Percentiles rank a stretch among this genome's conserved stretches.
phyloP scores from a whole-genome alignment of 2,797 vertebrate species.

The Cephalopachus bancanus region DNA sequence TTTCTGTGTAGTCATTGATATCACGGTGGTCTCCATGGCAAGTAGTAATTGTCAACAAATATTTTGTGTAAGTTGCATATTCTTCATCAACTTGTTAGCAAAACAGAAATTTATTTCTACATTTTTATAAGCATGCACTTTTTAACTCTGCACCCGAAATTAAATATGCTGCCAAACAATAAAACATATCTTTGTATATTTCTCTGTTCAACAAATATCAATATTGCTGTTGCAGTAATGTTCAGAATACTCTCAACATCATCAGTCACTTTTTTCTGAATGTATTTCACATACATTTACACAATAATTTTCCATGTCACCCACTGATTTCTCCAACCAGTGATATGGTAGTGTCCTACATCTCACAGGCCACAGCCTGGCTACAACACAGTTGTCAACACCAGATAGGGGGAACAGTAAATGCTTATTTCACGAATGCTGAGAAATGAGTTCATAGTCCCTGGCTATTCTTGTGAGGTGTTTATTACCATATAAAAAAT shows the following conservation, averaged over 20 bases:
- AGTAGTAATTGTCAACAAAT: not conserved
- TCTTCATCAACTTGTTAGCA: not conserved
- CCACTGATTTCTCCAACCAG: not conserved
- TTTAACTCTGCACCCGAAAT: not conserved
- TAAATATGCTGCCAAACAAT: not conserved
- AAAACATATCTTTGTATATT: not conserved
- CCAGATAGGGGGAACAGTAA: not conserved
- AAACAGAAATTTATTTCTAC: not conserved
- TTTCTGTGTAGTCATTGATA: not conserved
- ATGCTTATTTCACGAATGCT: not conserved
- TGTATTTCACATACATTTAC: not conserved
- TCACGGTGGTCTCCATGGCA: not conserved
- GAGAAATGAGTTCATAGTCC: not conserved
- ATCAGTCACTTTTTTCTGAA: not conserved
- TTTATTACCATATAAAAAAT: not conserved
- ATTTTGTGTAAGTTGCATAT: not conserved
- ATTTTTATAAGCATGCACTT: conserved; percentile 1
- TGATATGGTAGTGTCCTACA: not conserved
- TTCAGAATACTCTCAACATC: not conserved
- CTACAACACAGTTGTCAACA: not conserved
- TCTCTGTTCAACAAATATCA: not conserved
- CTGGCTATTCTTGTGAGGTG: not conserved
- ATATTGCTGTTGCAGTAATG: not conserved
- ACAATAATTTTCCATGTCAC: not conserved
- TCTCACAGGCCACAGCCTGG: not conserved